These are phyloP conservation scores for Tiliacea aurago DNA, from an alignment of 2,888 invertebrate species.

Conservation along the genomic window DNA sequence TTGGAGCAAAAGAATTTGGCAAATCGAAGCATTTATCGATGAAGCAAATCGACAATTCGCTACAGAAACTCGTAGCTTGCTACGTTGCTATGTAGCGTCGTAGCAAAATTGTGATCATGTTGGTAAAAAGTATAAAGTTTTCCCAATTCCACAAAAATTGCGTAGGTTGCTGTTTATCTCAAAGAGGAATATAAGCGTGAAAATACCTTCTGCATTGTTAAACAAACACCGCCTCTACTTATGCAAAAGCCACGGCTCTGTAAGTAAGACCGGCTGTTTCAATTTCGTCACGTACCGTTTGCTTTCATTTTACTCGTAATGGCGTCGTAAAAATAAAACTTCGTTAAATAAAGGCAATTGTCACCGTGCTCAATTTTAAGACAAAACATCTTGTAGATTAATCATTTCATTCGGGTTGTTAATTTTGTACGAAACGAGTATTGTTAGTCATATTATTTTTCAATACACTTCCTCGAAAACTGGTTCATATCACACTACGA, in stretches of 20 bases:
- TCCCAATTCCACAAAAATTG: background rate
- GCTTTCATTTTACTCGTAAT: slow-evolving; percentile 66
- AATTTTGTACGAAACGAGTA: slow-evolving; percentile 29
- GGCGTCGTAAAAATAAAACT: slow-evolving; percentile 64
- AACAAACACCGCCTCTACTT: slow-evolving; percentile 52
- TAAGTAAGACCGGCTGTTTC: slow-evolving; percentile 63
- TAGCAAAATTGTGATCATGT: slow-evolving; percentile 20
- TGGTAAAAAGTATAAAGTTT: background rate
- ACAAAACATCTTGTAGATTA: slow-evolving; percentile 52
- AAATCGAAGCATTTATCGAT: background rate
- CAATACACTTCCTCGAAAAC: no score
- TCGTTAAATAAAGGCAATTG: slow-evolving; percentile 58
- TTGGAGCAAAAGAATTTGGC: background rate
- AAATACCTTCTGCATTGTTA: slow-evolving; percentile 58
- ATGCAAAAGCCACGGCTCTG: slow-evolving; percentile 58
- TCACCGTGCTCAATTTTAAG: slow-evolving; percentile 60
- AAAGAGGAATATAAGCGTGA: slow-evolving; percentile 51
- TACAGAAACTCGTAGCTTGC: slow-evolving; percentile 11
- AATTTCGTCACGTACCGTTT: slow-evolving; percentile 69
- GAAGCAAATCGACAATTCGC: background rate
- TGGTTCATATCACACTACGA: no score
- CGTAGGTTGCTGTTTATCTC: slow-evolving; percentile 24
- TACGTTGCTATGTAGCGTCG: slow-evolving; percentile 37
- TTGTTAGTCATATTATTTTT: slow-evolving; percentile 15
- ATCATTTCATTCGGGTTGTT: slow-evolving; percentile 43